A percentile compares a stretch with the other conserved stretches of the same genome.
These are phyloP conservation scores for Mastomys natalensis DNA, from an alignment of 2,113 vertebrate species.

Conservation along the genomic window DNA sequence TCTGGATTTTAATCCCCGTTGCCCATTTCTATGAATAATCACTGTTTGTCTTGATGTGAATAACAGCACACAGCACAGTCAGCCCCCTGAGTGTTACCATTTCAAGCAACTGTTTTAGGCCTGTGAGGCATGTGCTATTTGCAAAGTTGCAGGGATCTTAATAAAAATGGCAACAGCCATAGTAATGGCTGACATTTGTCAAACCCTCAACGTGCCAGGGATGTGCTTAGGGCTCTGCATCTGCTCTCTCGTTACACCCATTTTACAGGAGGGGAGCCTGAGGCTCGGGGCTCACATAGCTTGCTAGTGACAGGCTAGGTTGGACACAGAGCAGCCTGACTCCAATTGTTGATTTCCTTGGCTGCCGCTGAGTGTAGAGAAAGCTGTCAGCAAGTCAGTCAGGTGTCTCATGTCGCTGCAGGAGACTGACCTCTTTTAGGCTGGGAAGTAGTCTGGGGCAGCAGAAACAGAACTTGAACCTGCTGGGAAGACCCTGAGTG, in stretches of 20 bases:
- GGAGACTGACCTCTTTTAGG: conserved; percentile 38
- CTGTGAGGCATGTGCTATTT: conserved; percentile 18
- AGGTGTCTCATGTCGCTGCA: background rate
- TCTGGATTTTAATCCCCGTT: conserved; percentile 57
- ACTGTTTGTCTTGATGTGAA: conserved; percentile 60
- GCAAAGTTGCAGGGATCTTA: background rate
- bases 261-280: background rate
- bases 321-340: background rate
- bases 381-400: background rate
- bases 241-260: background rate
- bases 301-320: background rate
- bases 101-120: conserved; percentile 44
- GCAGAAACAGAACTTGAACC: conserved; percentile 42
- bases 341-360: background rate
- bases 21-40: conserved; percentile 69
- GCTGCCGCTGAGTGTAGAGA: background rate
- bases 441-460: background rate
- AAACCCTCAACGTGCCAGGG: background rate
- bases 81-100: conserved; percentile 61
- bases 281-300: background rate
- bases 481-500: background rate
- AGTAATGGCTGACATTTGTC: background rate
- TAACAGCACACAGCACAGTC: conserved; percentile 48
- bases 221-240: background rate
- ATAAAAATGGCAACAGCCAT: background rate